Base-by-base conservation (phyloP, 92 coral and sea anemone genomes). In the Palythoa grandiflora region DNA sequence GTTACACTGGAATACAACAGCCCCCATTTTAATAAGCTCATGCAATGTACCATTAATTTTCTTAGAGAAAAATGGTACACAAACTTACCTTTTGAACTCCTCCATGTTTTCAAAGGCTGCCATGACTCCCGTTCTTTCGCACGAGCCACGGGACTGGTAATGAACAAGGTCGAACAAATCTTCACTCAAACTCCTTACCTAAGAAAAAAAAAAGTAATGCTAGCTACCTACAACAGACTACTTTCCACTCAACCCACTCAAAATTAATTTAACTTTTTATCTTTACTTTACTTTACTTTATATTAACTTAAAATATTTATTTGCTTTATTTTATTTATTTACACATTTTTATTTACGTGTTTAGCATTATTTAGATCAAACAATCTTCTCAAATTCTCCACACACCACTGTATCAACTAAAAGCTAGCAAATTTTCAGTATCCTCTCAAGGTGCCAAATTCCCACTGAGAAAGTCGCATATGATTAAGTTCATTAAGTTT, bases 131-230 rank as follows among this genome's bases (percentile, higher is more conserved):
- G 99, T 97, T 47, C 99, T 87, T 37, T 91, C 92, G 77, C 99
- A 97, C 8, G 97, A 95, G 63, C 83, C 79, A 35, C 70, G 83
- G 12, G 92, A 89, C 68, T 89, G 93, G 28, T 93, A 90, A 47
- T 97, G 90, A 10, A 90, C 94, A 40, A 97, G 96, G 84, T 95
- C 99, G 57, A 89, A 93, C 77, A 97, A 88, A 78, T 95, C 99
- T 65, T 97, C 99, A 63, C 99, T 97, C 16, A 97, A 93, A 89
- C 99, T 97, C 73, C 95, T 95, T 19, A 97, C 99, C 99, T 97
- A 60, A 48, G 12, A 8, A 68, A 3, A 65, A 14, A 80, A 72
- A 83, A 21, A 28, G 28, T 35, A 86, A 19, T 19, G 21, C 65
- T 48, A 44, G 70, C 70, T 8, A 63, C 35, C 9, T 73, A 73